Base-by-base conservation (phyloP, 2,797 vertebrate species). In the Falco peregrinus region DNA sequence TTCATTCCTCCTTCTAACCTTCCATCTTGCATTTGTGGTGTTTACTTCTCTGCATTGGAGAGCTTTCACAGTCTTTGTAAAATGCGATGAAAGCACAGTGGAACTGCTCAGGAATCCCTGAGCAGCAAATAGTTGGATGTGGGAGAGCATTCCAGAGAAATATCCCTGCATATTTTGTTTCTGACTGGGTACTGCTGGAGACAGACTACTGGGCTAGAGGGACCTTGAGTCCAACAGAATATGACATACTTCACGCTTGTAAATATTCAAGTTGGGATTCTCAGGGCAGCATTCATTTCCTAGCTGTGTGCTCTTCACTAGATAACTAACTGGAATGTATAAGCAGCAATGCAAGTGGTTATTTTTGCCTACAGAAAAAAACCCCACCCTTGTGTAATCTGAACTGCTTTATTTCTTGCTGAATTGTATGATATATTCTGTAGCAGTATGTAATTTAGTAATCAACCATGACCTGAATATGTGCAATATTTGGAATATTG, bases 101-200 rank as follows among this genome's bases (percentile, higher is more conserved):
- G 57, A 88, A 33, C 57, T 81, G 65, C 53, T 81, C 56, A 86
- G 53, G 61, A 93, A 86, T 37, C 53, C 61, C 61, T 60, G 74
- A 86, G 31, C 65, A 89, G 47, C 69, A 92, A 86, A 92, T 33
- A 89, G n/a, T 25, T 85, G 31, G 54, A 83, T 47, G 33, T 87
- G 68, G 89, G 51, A 93, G 64, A 35, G 59, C 91, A 93, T 92
- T 87, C 89, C 87, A 84, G 67, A 89, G 67, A 92, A 90, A 84
- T 76, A 93, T 51, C 56, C 41, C 50, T 28, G 54, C 57, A 19
- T 87, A 79, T 76, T 95, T 97, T 20, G 56, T 84, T 63, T 89
- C 68, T 92, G 69, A 81, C 50, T 78, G 59, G 24, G 75, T 71
- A 47, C 67, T 84, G 39, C 51, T 73, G 31, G 71, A 77, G 67